Conservation (phyloP, 1,140 invertebrate genomes). For the Zaprionus gabonicus region DNA sequence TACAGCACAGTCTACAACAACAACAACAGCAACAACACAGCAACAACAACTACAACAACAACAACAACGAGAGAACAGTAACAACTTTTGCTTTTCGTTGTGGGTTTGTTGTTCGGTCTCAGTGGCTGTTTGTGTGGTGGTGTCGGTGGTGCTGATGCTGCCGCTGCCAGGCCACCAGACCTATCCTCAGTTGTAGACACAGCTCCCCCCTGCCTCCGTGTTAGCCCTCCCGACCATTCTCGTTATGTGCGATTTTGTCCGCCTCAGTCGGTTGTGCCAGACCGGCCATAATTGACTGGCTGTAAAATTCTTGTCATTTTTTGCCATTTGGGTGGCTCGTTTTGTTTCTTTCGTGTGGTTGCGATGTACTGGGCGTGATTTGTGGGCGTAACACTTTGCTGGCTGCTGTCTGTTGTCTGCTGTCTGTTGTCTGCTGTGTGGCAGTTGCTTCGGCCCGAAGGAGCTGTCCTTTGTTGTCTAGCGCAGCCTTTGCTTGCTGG, state of each 20-base stretch:
- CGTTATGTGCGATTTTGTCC: conserved; percentile 31
- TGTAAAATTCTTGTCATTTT: conserved; percentile 79
- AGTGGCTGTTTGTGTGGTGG: conserved; percentile 40
- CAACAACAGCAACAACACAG: conserved; percentile 32
- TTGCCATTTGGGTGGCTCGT: conserved; percentile 50
- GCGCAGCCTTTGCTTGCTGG: conserved; percentile 38
- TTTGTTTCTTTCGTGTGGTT: conserved; percentile 57
- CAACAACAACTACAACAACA: conserved; percentile 33
- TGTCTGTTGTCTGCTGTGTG: conserved; percentile 41
- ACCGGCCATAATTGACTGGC: conserved; percentile 74
- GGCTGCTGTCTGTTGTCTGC: conserved; percentile 40
- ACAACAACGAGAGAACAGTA: conserved; percentile 29
- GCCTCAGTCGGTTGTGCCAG: conserved; percentile 21
- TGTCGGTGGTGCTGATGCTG: conserved; percentile 19
- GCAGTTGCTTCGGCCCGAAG: conserved; percentile 11
- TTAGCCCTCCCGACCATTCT: neutral
- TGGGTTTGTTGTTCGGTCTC: conserved; percentile 39
- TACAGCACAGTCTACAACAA: conserved; percentile 59
- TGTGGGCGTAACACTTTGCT: conserved; percentile 75
- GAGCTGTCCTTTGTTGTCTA: conserved; percentile 69
- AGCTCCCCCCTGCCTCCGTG: neutral
- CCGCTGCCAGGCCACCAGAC: conserved; percentile 13
- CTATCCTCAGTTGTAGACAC: conserved; percentile 12
- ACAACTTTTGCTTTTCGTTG: conserved; percentile 69
- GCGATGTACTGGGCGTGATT: conserved; percentile 69